A percentile compares a stretch with the other conserved stretches of the same genome.
These are phyloP conservation scores for Ophion obscuratus DNA, from an alignment of 2,888 invertebrate genomes.

Conservation along the genomic window DNA sequence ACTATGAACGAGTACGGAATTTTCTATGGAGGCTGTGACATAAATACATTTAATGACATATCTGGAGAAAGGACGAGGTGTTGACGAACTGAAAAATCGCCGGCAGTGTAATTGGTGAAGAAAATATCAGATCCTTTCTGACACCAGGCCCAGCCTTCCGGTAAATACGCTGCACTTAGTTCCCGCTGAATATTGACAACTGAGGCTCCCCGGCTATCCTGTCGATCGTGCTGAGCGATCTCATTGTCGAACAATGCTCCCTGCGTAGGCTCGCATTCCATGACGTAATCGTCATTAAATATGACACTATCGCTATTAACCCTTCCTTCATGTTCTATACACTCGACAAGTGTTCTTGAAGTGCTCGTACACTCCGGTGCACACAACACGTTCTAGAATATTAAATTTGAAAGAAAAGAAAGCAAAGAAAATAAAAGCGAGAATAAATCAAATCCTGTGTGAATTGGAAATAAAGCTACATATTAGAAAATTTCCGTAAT, in stretches of 20 bases:
- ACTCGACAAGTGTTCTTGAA: background rate
- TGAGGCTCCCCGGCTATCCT: background rate
- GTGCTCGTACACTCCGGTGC: background rate
- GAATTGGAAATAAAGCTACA: background rate
- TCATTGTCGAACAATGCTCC: background rate
- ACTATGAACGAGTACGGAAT: background rate
- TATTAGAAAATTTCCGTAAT: background rate
- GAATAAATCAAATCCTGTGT: no score
- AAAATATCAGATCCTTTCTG: constrained; percentile 4
- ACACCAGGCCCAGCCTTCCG: constrained; percentile 11
- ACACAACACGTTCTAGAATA: background rate
- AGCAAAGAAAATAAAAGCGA: no score
- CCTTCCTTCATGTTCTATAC: background rate
- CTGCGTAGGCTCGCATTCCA: background rate
- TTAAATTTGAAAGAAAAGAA: background rate
- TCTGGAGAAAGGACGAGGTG: background rate
- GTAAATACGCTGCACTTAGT: constrained; percentile 1
- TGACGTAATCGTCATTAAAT: background rate
- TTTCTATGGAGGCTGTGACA: background rate
- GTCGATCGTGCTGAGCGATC: background rate
- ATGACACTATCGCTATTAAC: background rate
- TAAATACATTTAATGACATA: background rate
- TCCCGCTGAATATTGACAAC: background rate
- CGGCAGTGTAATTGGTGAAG: background rate
- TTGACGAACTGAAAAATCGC: background rate